These are phyloP conservation scores for Subacronicta megacephala DNA, from an alignment of 2,888 invertebrate species.

Conservation along the genomic window DNA sequence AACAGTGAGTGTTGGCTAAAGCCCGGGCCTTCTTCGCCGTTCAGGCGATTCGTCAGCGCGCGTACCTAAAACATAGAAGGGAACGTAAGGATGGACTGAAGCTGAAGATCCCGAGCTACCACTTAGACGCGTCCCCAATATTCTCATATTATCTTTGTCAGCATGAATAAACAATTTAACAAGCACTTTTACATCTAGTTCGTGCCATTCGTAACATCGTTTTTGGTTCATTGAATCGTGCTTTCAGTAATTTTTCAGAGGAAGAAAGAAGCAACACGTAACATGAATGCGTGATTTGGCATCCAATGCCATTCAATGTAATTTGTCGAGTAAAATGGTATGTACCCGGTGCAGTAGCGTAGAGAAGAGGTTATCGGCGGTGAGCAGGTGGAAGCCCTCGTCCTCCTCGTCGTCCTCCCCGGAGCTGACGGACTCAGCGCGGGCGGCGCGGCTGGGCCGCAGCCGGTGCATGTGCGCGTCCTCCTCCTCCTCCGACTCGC, in stretches of 20 bases:
- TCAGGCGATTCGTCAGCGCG: conserved; percentile 95
- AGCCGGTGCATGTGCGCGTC: conserved; percentile 91
- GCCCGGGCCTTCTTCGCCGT: conserved; percentile 93
- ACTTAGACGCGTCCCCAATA: too few relatives aligned
- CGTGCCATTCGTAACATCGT: too few relatives aligned
- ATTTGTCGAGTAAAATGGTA: conserved; percentile 20
- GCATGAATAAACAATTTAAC: too few relatives aligned
- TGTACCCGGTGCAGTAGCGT: conserved; percentile 94
- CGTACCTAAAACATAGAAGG: conserved; percentile 90
- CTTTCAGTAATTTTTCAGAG: too few relatives aligned
- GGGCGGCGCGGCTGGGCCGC: conserved; percentile 91
- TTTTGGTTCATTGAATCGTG: too few relatives aligned
- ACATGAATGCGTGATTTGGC: too few relatives aligned
- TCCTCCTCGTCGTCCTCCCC: conserved; percentile 96
- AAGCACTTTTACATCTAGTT: too few relatives aligned
- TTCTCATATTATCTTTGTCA: too few relatives aligned
- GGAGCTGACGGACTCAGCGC: conserved; percentile 96
- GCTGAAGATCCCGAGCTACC: too few relatives aligned
- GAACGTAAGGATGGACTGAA: background rate
- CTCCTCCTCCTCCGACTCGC: conserved; percentile 93
- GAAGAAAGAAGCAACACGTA: too few relatives aligned
- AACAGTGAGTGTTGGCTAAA: conserved; percentile 86
- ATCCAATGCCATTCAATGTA: too few relatives aligned
- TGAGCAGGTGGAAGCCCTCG: conserved; percentile 97
- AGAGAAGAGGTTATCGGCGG: conserved; percentile 97